phyloP scores from a whole-genome alignment of 92 coral and sea anemone genomes.

The Epizoanthus stellaris region DNA sequence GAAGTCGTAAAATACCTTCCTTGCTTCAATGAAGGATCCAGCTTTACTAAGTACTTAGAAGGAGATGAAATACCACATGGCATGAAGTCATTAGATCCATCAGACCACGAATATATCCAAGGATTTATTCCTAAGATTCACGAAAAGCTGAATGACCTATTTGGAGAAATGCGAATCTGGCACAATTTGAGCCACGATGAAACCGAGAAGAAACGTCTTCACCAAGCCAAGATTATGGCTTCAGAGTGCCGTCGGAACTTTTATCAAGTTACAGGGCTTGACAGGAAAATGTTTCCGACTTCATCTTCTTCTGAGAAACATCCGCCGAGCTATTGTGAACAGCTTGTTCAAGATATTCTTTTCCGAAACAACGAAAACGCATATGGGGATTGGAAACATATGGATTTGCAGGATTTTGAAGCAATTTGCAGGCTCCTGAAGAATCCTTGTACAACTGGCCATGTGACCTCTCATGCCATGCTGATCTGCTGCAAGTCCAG shows the following conservation, averaged over 20 bases:
- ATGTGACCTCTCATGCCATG: constrained; percentile 54
- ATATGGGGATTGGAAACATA: constrained; percentile 58
- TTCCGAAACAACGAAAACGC: constrained; percentile 61
- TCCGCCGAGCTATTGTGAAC: constrained; percentile 47
- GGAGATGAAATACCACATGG: constrained; percentile 42
- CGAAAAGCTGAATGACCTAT: constrained; percentile 52
- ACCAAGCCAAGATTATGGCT: constrained; percentile 58
- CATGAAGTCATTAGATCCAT: constrained; percentile 44
- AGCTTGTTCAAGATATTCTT: constrained; percentile 63
- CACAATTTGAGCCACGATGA: constrained; percentile 53
- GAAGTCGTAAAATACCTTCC: constrained; percentile 60
- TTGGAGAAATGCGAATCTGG: constrained; percentile 59
- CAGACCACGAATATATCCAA: constrained; percentile 53
- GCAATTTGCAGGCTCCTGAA: constrained; percentile 45
- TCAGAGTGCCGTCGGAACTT: constrained; percentile 60
- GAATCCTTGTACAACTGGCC: constrained; percentile 36
- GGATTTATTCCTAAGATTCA: constrained; percentile 36
- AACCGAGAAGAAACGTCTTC: constrained; percentile 40
- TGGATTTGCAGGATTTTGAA: constrained; percentile 12
- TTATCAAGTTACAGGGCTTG: constrained; percentile 63
- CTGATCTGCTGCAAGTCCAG: constrained; percentile 66
- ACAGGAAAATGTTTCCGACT: constrained; percentile 41
- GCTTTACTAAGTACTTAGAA: constrained; percentile 45
- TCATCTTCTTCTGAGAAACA: constrained; percentile 2
- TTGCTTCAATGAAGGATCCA: constrained; percentile 50